Evolutionary conservation across 2,888 invertebrate species (phyloP).

Genomic region (Encarsia formosa): DNA sequence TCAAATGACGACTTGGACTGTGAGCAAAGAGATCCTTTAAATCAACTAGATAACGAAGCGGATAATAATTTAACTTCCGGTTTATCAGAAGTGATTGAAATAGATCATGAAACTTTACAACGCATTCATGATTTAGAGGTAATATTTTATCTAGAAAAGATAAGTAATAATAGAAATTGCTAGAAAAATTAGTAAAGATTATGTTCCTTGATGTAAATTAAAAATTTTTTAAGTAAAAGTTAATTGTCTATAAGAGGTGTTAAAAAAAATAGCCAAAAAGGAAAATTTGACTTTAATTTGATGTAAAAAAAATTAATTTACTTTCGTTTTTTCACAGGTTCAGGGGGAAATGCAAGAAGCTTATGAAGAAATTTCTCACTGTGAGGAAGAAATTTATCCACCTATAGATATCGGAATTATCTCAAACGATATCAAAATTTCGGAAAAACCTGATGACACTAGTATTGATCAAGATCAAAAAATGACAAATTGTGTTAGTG

Average conservation of each 20-base stretch:
- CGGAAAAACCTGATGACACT: slow-evolving; percentile 33
- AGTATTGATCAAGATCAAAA: slow-evolving; percentile 32
- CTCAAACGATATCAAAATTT: slow-evolving; percentile 37
- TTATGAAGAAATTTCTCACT: slow-evolving; percentile 48
- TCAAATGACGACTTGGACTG: too few species aligned
- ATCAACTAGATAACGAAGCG: neutral
- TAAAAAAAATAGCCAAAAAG: too few species aligned
- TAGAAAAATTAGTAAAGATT: too few species aligned
- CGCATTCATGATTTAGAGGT: slow-evolving; percentile 49
- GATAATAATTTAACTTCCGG: slow-evolving; percentile 2
- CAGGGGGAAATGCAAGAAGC: slow-evolving; percentile 49
- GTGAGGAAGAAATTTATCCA: slow-evolving; percentile 48
- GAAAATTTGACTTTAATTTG: too few species aligned
- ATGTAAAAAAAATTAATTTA: too few species aligned
- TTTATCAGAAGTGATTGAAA: slow-evolving; percentile 45
- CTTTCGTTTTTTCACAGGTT: slow-evolving; percentile 35
- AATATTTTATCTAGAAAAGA: too few species aligned
- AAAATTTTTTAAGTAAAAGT: too few species aligned
- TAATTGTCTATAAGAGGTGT: too few species aligned
- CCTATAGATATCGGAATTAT: slow-evolving; percentile 47
- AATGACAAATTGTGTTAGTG: slow-evolving; percentile 29
- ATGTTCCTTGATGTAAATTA: too few species aligned
- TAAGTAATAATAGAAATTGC: too few species aligned
- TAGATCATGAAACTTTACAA: slow-evolving; percentile 47
- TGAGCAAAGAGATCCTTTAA: neutral